Conservation (phyloP, 2,113 vertebrate species). For the Sisor rabdophorus region DNA sequence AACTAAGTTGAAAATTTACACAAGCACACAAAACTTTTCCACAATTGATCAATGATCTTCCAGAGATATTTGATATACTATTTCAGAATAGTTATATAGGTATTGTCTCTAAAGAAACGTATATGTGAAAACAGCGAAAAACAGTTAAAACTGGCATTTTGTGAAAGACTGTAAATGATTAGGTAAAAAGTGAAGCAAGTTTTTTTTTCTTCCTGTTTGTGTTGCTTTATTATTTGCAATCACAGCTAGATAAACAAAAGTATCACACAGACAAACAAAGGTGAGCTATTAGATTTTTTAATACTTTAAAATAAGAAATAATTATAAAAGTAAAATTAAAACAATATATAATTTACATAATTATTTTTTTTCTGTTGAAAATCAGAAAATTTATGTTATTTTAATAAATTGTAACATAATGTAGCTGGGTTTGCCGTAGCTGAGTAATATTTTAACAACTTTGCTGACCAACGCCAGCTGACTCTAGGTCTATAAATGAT, state of each 20-base stretch:
- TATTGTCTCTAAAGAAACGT: no score
- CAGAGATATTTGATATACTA: no score
- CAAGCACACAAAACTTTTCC: no score
- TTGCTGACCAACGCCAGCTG: neutral
- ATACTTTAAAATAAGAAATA: no score
- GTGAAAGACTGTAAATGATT: neutral
- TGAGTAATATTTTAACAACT: neutral
- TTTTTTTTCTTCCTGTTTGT: conserved; percentile 19
- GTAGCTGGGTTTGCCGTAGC: neutral
- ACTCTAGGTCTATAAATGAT: neutral
- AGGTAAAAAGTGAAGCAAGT: conserved; percentile 14
- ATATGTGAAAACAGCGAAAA: neutral
- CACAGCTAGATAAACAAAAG: neutral
- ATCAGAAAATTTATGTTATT: neutral
- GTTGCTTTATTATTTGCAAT: neutral
- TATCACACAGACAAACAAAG: neutral
- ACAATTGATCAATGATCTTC: no score
- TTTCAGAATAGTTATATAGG: no score
- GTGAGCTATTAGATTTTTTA: neutral
- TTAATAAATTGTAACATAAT: no score
- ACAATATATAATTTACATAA: neutral
- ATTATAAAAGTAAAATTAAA: no score
- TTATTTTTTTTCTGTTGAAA: neutral
- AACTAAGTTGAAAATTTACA: no score
- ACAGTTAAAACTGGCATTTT: neutral